Base-by-base conservation (phyloP, 2,888 invertebrate genomes). In the Tromatobia lineatoria region DNA sequence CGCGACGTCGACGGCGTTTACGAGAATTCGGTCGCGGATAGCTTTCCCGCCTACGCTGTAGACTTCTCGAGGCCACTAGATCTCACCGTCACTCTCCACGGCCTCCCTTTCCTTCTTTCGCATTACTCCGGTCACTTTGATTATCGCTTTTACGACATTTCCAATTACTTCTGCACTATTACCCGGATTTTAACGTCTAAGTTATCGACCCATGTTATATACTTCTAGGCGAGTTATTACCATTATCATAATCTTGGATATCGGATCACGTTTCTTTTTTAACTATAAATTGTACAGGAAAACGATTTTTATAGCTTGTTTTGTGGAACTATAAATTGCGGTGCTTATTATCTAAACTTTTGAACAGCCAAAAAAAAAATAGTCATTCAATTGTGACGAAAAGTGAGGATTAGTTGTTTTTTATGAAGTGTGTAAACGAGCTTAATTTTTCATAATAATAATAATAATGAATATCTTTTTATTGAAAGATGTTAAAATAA, bases 51-150 rank as follows among this genome's bases (percentile, higher is more conserved):
- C 67, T 77, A 70, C 80, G 67, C 70, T 52, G 8, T 61, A 38
- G 59, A 61, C 50, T 47, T 20, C 42, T 73, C 83, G 83, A 83
- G 80, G 80, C 64, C 79, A 75, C 75, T 79, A 42, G 64, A 42
- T 45, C n/a, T 23, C 66, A 66, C 76, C 67, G 80, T 80, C 59
- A 77, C 83, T 80, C 80, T 75, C 47, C 67, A 66, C 57, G 71
- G 59, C 73, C 73, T 67, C 67, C 76, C 66, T 76, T 69, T 76
- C 50, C 69, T 73, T 59, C 42, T 18, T 54, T 45, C 64, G 25
- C 20, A 29, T 74, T 74, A 42, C 20, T 66, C 20, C 18, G 15
- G n/a, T 13, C 69, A 13, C 45, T 57, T 50, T 38, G 1, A 70
- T 75, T 64, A 64, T 38, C 18, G 38, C 34, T 38, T 66, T 38